Evolutionary conservation across 1,140 invertebrate genomes (phyloP), one percentile per base, ranked within the genome.

Genomic region (Pseudomyrmex dendroicus): DNA sequence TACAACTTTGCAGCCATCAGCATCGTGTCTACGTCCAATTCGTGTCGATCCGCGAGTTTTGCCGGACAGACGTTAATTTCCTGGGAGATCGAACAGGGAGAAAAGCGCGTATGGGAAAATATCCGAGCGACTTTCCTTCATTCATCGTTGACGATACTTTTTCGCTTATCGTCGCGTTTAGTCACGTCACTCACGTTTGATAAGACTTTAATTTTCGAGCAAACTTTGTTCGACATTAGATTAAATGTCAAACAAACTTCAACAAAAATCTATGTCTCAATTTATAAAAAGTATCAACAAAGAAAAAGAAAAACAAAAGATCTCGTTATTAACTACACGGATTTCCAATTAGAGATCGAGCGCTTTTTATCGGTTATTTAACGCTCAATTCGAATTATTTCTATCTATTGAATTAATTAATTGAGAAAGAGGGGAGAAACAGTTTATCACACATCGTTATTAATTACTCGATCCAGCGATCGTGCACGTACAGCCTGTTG

Each of bases 1-100:
- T 35, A 35, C 5, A 35, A 35, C 35, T n/a, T 78, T 15, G 48
- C 15, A 1, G 35, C 25, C 35, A 46, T 15, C 50, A 10, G 66
- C 46, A 67, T 13, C 3, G 7, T 48, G 13, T n/a, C 12, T 35
- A 12, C 3, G 1, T 70, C 52, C n/a, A n/a, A 9, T 22, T 78
- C 46, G 59, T 25, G 15, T 78, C 64, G 22, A 70, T 78, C 5
- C 20, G 20, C 44, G 20, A 78, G 66, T 78, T 70, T 78, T 70
- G 4, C 64, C 15, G 20, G 64, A 68, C 20, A 57, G 52, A 78
- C 50, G 44, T 78, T 78, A 70, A 78, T 78, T 78, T 78, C 64
- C 44, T 70, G 64, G 22, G 76, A 70, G 44, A 70, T 57, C 52
- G 20, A 78, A 68, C n/a, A 46, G 12, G 5, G 4, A 68, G 44